phyloP scores from a whole-genome alignment of 1,140 invertebrate species.

The Aethina tumida region DNA sequence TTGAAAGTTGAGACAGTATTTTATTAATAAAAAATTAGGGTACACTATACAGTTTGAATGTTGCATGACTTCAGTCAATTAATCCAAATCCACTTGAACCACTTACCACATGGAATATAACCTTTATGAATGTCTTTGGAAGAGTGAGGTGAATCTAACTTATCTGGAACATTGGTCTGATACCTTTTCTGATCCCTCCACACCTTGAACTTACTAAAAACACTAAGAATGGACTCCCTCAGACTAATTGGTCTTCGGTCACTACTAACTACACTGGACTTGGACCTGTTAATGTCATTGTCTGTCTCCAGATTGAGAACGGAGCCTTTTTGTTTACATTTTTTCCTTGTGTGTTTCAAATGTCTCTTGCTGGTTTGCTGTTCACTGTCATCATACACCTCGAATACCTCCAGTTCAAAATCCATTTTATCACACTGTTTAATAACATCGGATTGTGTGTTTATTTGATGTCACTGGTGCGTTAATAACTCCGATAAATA shows the following conservation, averaged over 20 bases:
- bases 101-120: constrained; percentile 41
- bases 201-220: constrained; percentile 55
- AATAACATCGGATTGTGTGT: constrained; percentile 7
- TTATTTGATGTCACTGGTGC: constrained; percentile 15
- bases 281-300: constrained; percentile 29
- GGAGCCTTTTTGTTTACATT: constrained; percentile 32
- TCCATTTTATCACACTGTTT: constrained; percentile 25
- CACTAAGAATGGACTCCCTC: constrained; percentile 51
- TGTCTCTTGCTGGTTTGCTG: constrained; percentile 27
- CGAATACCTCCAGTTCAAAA: constrained; percentile 36
- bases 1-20: too few species aligned
- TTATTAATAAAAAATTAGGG: too few species aligned
- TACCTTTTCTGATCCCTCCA: constrained; percentile 44
- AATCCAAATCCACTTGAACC: too few species aligned
- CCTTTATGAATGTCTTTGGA: constrained; percentile 43
- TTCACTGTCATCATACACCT: constrained; percentile 33
- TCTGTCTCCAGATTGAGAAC: constrained; percentile 23
- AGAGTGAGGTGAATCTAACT: constrained; percentile 42
- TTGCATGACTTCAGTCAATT: background rate
- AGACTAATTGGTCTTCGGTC: constrained; percentile 36
- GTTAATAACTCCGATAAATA: constrained; percentile 7
- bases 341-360: constrained; percentile 31
- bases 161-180: constrained; percentile 47
- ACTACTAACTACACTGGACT: constrained; percentile 31
- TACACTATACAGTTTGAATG: background rate